phyloP scores from a whole-genome alignment of 2,888 invertebrate genomes.

The Acutogordius australiensis region DNA sequence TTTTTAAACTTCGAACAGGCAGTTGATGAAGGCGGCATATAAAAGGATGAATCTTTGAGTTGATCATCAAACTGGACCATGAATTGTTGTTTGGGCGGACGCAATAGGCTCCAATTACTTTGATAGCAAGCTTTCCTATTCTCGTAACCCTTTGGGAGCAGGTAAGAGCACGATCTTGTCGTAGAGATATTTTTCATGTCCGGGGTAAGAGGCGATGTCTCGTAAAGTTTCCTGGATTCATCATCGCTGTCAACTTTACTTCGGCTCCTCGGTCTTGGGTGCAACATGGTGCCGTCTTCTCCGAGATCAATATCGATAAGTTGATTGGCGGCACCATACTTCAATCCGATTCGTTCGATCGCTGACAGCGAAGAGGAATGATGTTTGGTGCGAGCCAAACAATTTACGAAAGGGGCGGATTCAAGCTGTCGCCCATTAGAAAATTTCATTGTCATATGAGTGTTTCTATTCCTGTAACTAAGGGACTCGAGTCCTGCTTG shows the following conservation, averaged over 20 bases:
- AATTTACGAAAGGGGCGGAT: too few relatives aligned
- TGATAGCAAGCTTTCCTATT: neutral
- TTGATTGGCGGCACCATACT: neutral
- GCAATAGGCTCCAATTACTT: slow-evolving; percentile 3
- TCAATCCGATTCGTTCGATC: neutral
- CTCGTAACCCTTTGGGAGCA: neutral
- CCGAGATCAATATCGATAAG: neutral
- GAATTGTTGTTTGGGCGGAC: slow-evolving; percentile 8
- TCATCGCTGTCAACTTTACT: neutral
- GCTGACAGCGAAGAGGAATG: neutral
- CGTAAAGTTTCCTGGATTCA: neutral
- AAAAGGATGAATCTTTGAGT: too few relatives aligned
- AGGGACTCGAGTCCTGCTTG: too few relatives aligned
- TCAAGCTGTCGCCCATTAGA: too few relatives aligned
- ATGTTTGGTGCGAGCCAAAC: neutral
- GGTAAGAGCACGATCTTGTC: neutral
- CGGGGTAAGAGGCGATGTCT: too few relatives aligned
- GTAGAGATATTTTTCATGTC: too few relatives aligned
- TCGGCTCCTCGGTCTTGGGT: neutral
- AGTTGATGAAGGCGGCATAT: too few relatives aligned
- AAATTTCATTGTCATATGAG: neutral
- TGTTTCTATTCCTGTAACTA: neutral
- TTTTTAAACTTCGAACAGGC: too few relatives aligned
- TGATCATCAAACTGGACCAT: neutral
- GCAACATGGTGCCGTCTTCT: neutral